A percentile compares a stretch with the other conserved stretches of the same genome.
Conservation (phyloP, 92 coral and sea anemone species). For the Epizoanthus rinbou region DNA sequence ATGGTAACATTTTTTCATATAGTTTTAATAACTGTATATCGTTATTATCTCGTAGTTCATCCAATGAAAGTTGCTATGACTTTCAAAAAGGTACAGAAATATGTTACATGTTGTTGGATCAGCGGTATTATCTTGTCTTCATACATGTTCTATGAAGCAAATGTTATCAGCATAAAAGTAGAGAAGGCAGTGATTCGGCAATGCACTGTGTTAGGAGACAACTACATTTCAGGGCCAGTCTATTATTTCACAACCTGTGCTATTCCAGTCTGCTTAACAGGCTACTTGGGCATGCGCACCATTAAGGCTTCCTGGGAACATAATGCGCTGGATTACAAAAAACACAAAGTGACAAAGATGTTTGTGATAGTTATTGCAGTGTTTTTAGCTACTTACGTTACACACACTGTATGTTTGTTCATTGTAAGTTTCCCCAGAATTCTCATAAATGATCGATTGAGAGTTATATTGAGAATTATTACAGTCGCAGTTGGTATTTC, state of each 20-base stretch:
- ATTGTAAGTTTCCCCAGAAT: neutral
- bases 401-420: neutral
- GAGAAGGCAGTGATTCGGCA: neutral
- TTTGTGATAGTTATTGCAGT: constrained; percentile 8
- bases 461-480: neutral
- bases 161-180: neutral
- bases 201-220: neutral
- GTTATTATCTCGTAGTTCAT: constrained; percentile 26
- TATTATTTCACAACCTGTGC: neutral
- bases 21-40: constrained; percentile 10
- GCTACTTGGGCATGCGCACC: constrained; percentile 21
- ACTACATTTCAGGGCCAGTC: neutral
- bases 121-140: neutral
- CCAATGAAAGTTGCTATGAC: constrained; percentile 18
- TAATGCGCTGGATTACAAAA: constrained; percentile 15
- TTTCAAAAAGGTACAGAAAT: neutral
- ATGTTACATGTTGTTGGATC: constrained; percentile 9
- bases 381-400: neutral
- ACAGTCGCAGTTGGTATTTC: neutral
- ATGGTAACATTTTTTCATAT: neutral
- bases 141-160: neutral
- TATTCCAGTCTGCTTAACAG: constrained; percentile 17
- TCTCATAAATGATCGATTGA: neutral
- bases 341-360: constrained; percentile 14
- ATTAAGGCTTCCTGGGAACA: constrained; percentile 7